Evolutionary conservation across 37 sponge, comb jelly and placozoan species (phyloP), one percentile per base, ranked within the genome.

Genomic region (Ianthella basta): DNA sequence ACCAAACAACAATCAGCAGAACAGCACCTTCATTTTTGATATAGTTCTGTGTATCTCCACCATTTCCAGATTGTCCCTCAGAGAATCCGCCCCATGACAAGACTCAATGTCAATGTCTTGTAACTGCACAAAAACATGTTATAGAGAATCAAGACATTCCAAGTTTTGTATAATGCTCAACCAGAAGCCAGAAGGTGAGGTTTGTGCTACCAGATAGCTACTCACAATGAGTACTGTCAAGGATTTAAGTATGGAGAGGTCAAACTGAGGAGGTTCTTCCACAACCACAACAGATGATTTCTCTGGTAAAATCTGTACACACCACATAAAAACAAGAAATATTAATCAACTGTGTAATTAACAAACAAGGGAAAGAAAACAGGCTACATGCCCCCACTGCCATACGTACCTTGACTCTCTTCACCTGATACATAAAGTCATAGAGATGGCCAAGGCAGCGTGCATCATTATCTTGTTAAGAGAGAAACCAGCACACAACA

Each of bases 401-500:
- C 1, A 38, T 21, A 13, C 36, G 32, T 37, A 94, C 91, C 83
- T 94, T 94, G 25, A 94, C 23, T 65, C 85, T 88, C 37, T 84
- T 66, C 0, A 94, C 86, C 35, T 86, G 80, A 64, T 89, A 84
- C 30, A 94, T 33, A 68, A 91, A 94, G 56, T 94, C 95, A 24
- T 89, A 74, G 24, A 94, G 80, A 63, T 94, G 86, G n/a, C 86
- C 91, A 72, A 94, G 84, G 50, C 91, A 44, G 8, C 95, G 63
- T 83, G 69, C 30, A 55, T 86, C 63, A 60, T 33, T 35, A 40
- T 6, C 29, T 24, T 34, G n/a, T 59, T 64, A 23, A 20, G 20
- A 20, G 15, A 33, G 30, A 63, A n/a, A 60, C 27, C 39, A 37
- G 10, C 50, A 14, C 23, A 24, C 29, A 60, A 16, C 56, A 55